A percentile compares a stretch with the other conserved stretches of the same genome.
These are phyloP conservation scores for Limonius californicus DNA, from an alignment of 1,140 invertebrate genomes.

Conservation along the genomic window DNA sequence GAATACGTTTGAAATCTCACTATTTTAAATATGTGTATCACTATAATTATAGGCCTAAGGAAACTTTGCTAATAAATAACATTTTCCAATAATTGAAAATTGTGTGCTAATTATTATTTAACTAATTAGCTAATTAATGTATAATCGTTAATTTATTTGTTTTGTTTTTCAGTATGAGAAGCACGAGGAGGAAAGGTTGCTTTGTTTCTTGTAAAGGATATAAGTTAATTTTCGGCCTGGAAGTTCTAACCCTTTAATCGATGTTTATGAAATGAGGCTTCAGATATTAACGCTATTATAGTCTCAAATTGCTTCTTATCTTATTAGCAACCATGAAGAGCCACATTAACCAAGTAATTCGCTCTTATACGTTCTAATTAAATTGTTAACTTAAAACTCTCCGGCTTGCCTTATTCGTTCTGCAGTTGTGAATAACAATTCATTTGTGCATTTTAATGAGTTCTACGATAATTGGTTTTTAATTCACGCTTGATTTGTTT, in stretches of 20 bases:
- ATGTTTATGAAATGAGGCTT: constrained; percentile 46
- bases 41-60: too few relatives aligned
- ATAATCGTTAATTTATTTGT: neutral
- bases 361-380: constrained; percentile 41
- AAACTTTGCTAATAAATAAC: too few relatives aligned
- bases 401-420: neutral
- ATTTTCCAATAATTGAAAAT: too few relatives aligned
- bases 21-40: too few relatives aligned
- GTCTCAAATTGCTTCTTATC: constrained; percentile 47
- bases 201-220: constrained; percentile 7
- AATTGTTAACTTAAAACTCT: constrained; percentile 9
- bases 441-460: too few relatives aligned
- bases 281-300: constrained; percentile 44
- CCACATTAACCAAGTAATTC: constrained; percentile 44
- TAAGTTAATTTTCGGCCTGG: constrained; percentile 15
- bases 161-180: neutral
- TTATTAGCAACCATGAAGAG: constrained; percentile 44
- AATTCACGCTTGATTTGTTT: too few relatives aligned
- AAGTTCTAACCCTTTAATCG: constrained; percentile 42
- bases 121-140: neutral
- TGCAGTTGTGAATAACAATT: neutral
- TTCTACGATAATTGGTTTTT: too few relatives aligned
- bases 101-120: neutral
- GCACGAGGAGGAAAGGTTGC: neutral
- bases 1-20: too few relatives aligned